Evolutionary conservation across 2,113 vertebrate genomes (phyloP), one percentile per base, ranked within the genome.

Genomic region (Bubo blakistoni): DNA sequence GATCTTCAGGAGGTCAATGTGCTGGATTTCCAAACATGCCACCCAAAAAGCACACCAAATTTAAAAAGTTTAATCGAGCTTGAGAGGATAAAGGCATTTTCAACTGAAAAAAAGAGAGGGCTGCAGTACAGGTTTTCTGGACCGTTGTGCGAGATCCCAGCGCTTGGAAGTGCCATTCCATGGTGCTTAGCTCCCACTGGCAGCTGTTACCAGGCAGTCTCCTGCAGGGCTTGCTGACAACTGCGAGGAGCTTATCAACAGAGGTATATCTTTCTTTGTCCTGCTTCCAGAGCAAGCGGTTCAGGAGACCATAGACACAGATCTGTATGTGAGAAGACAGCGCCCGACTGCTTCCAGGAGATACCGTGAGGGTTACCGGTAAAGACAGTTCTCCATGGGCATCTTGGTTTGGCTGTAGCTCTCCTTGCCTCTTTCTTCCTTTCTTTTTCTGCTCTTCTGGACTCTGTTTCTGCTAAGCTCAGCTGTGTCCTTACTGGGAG

Each of bases 251-350:
- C 78, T 90, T 54, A 30, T 51, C 87, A 27, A 62, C 86, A 67
- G 70, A 89, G 63, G 12, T 58, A 0, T 25, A 34, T 82, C 58
- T 86, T 70, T 86, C 80, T 92, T 83, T 92, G 67, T 94, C 59
- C 58, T 86, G 82, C 77, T 92, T 89, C 66, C 80, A 98, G 97
- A 98, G 51, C 94, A 96, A 97, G 97, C 87, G 1, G 95, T 96
- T 87, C 94, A 97, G 94, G 96, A 97, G 94, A 72, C 88, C 5
- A 92, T 69, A 46, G 95, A 94, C 49, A 82, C 79, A 38, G 96
- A 96, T 20, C 79, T 91, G 44, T 65, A 73, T 49, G 27, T 63
- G 52, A 95, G 96, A 49, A 46, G 81, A 47, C 92, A 93, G 70
- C 63, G 6, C 25, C 81, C 67, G 11, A 13, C 95, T 42, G 74